These are phyloP conservation scores for Cantharis flavilabris DNA, from an alignment of 2,888 invertebrate genomes.

Conservation along the genomic window DNA sequence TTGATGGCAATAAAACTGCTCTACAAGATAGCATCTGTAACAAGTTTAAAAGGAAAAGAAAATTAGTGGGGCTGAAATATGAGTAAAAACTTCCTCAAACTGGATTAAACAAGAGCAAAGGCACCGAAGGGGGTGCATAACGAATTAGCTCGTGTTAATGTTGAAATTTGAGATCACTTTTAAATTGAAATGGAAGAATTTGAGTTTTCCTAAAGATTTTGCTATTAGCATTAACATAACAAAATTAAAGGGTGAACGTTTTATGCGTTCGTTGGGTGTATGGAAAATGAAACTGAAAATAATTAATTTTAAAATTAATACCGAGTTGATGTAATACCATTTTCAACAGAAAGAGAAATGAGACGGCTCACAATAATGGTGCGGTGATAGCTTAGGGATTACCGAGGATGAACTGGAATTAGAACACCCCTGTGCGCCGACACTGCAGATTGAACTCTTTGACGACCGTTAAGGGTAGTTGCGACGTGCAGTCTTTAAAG, in stretches of 20 bases:
- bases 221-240: neutral
- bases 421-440: conserved; percentile 43
- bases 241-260: neutral
- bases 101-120: conserved; percentile 46
- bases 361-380: conserved; percentile 45
- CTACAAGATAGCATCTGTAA: conserved; percentile 45
- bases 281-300: neutral
- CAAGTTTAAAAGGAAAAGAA: conserved; percentile 43
- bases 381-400: conserved; percentile 50
- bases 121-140: conserved; percentile 47
- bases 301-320: conserved; percentile 6
- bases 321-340: conserved; percentile 19
- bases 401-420: conserved; percentile 49
- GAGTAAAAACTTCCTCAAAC: conserved; percentile 46
- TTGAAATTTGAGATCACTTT: conserved; percentile 36
- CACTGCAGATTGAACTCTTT: conserved; percentile 39
- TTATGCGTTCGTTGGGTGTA: neutral
- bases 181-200: conserved; percentile 5
- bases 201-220: neutral
- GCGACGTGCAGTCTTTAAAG: conserved; percentile 14
- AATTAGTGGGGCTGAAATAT: conserved; percentile 47
- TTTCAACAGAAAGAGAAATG: conserved; percentile 43
- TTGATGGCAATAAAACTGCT: conserved; percentile 44
- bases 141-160: conserved; percentile 46
- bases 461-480: conserved; percentile 21